These are phyloP conservation scores for Thomomys bottae DNA, from an alignment of 2,113 vertebrate species.

Conservation along the genomic window DNA sequence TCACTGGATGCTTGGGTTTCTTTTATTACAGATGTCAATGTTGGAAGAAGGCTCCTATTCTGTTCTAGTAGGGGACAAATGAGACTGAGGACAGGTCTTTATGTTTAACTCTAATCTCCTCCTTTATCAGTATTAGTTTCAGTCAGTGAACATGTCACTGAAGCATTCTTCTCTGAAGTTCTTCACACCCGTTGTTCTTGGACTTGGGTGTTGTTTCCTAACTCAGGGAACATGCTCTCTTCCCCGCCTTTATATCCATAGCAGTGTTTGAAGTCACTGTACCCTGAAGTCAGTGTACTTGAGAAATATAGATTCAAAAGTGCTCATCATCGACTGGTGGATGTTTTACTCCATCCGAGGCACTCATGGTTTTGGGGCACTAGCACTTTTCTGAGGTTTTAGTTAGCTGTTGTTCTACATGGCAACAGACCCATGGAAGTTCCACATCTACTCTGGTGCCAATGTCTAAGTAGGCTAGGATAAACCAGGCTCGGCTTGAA, in stretches of 20 bases:
- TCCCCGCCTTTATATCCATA: neutral
- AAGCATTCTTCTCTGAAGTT: neutral
- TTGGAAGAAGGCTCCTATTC: neutral
- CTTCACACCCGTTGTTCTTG: neutral
- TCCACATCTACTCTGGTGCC: neutral
- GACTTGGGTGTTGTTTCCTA: conserved; percentile 1
- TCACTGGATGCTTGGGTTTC: neutral
- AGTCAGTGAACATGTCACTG: neutral
- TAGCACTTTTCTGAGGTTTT: neutral
- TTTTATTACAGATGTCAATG: neutral
- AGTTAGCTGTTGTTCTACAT: neutral
- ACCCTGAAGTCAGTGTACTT: neutral
- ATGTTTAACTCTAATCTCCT: neutral
- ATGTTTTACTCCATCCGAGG: neutral
- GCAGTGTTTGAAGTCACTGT: neutral
- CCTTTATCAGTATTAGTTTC: neutral
- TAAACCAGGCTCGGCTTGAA: neutral
- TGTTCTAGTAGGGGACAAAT: neutral
- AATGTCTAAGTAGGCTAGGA: neutral
- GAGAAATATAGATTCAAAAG: too few species aligned
- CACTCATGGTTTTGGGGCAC: neutral
- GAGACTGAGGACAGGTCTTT: neutral
- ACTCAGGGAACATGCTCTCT: neutral
- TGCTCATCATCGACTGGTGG: neutral
- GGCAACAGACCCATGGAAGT: neutral